Base-by-base conservation (phyloP, 1,140 invertebrate species). In the Heterodera schachtii region DNA sequence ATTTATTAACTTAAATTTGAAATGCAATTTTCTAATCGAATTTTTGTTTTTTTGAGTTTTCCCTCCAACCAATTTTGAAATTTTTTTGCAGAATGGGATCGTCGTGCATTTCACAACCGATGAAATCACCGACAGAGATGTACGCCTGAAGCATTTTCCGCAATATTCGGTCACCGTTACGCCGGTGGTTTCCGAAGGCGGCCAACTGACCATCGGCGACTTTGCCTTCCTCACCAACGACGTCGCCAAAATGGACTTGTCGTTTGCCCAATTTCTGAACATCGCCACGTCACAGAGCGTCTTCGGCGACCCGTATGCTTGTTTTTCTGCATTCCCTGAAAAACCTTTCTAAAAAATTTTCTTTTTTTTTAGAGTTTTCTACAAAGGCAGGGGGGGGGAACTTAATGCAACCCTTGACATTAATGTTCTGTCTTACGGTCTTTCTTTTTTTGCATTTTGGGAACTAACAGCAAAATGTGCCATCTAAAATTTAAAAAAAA, bases 201-300 rank as follows among this genome's bases (percentile, higher is more conserved):
- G 73, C 9, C n/a, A 74, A 16, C n/a, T 49, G 3, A 78, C 44
- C 9, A 7, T 84, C 4, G 57, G 21, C 19, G 82, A 84, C 70
- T 64, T 84, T 6, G 47, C 69, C 16, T 41, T 52, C 21, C 46
- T 73, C 0, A 76, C 67, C 13, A 47, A 43, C 7, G 67, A 81
- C 60, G 49, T 66, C 19, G 81, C 21, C 0, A 11, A 13, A 5
- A 31, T 75, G 13, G 81, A 83, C 60, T 11, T 21, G 2, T 52
- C 82, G 2, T 31, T 75, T 1, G 31, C n/a, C 13, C 82, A 83
- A 52, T 83, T 83, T 70, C 46, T 83, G 21, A 64, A 83, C 46
- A 66, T 83, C 16, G 82, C 83, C 8, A 84, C 82, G 0, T 11
- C 60, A 9, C 83, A 84, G 49, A 47, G 73, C 9, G 44, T 84